Conservation (phyloP, 2,888 invertebrate genomes). For the Ectropis crepuscularia region DNA sequence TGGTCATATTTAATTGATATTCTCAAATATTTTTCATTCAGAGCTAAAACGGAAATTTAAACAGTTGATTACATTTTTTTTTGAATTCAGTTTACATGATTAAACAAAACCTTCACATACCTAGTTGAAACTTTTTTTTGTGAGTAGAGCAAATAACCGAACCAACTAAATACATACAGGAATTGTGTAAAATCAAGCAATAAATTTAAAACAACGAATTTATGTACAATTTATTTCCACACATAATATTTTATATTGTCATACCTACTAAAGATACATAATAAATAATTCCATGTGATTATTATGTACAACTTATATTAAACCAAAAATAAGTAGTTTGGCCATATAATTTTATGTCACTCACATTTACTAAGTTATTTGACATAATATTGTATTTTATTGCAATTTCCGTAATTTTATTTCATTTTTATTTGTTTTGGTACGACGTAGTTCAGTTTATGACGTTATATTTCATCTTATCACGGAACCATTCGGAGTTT, state of each 20-base stretch:
- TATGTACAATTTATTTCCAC: constrained; percentile 14
- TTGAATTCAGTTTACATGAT: too few relatives aligned
- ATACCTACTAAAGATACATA: constrained; percentile 3
- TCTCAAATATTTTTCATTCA: too few relatives aligned
- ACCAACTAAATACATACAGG: background rate
- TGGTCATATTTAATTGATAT: too few relatives aligned
- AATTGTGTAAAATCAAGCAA: constrained; percentile 11
- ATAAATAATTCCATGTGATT: constrained; percentile 15
- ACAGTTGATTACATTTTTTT: too few relatives aligned
- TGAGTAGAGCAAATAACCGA: too few relatives aligned
- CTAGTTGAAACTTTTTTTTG: too few relatives aligned
- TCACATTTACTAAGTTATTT: constrained; percentile 5
- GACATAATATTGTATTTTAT: constrained; percentile 9
- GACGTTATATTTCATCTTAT: constrained; percentile 7
- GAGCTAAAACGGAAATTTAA: too few relatives aligned
- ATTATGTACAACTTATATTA: constrained; percentile 16
- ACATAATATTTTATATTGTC: background rate
- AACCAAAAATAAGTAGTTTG: constrained; percentile 20
- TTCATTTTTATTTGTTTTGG: constrained; percentile 9
- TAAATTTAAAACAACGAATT: constrained; percentile 8
- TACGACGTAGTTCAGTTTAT: constrained; percentile 7
- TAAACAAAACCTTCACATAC: too few relatives aligned
- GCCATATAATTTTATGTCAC: constrained; percentile 13
- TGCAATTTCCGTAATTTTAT: constrained; percentile 7
- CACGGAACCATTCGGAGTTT: constrained; percentile 1